Evolutionary conservation across 2,888 invertebrate genomes (phyloP).

Genomic region (Sceliomorpha sp.): DNA sequence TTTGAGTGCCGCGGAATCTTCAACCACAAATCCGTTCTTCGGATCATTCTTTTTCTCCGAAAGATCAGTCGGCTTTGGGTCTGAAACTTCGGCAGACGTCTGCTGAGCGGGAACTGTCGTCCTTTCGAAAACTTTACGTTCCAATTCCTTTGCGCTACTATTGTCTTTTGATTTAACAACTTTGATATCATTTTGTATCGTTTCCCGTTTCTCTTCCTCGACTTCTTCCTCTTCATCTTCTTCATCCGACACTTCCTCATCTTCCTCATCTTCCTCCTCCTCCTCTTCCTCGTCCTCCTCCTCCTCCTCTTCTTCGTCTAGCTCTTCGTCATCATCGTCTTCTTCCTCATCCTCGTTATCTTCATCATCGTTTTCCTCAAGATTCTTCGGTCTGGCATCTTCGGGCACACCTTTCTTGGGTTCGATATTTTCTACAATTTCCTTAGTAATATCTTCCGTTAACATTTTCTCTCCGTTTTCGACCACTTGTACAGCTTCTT

Average conservation of each 20-base stretch:
- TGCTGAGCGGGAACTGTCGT: conserved; percentile 4
- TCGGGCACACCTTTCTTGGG: conserved; percentile 36
- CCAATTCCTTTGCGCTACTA: conserved; percentile 49
- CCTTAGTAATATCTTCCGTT: conserved; percentile 63
- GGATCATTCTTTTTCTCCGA: conserved; percentile 4
- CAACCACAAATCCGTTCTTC: conserved; percentile 8
- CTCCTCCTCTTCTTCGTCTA: conserved; percentile 37
- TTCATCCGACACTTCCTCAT: conserved; percentile 21
- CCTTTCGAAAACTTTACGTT: conserved; percentile 26
- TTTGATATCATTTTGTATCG: conserved; percentile 25
- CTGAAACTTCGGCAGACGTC: conserved; percentile 19
- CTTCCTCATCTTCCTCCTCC: conserved; percentile 26
- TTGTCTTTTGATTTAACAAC: conserved; percentile 39
- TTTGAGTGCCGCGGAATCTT: conserved; percentile 57
- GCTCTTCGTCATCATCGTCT: conserved; percentile 66
- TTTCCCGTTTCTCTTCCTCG: conserved; percentile 4
- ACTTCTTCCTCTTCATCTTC: conserved; percentile 22
- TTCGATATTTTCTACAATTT: conserved; percentile 63
- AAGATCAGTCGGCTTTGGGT: conserved; percentile 21
- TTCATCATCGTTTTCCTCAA: conserved; percentile 60
- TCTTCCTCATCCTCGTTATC: conserved; percentile 64
- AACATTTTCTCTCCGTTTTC: conserved; percentile 62
- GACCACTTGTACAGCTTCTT: conserved; percentile 64
- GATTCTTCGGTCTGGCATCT: conserved; percentile 60
- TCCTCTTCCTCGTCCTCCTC: conserved; percentile 33